Evolutionary conservation across 2,888 invertebrate genomes (phyloP), one percentile per base, ranked within the genome.

Genomic region (Magallana nippona): DNA sequence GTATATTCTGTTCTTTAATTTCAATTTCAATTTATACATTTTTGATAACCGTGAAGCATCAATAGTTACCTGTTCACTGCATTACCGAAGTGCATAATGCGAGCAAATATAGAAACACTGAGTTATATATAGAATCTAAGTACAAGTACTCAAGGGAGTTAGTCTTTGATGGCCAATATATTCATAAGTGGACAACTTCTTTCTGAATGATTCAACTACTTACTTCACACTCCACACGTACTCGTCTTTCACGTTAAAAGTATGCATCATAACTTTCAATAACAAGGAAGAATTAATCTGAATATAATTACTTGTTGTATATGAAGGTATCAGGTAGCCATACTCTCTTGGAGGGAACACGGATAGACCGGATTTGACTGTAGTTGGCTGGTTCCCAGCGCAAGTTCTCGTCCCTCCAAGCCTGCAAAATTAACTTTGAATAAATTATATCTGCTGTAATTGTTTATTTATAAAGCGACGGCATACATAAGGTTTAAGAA

Each of bases 281-380:
- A 55, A n/a, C 22, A 19, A 10, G 44, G 19, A 78, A 55, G 78
- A 44, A 83, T 5, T 44, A 44, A 44, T 44, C 44, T 44, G 22
- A 13, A 86, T 44, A 44, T 44, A 44, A 91, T 1, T 92, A 94
- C 83, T 97, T 97, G 62, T 97, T 97, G 90, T 96, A 97, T 55
- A 97, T 94, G 8, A 97, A 96, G 90, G 97, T 95, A 90, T 96
- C 96, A 0, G 97, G 97, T 13, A 96, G 95, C 97, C 97, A 97
- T 82, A 97, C 95, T 84, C 96, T 95, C 78, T 95, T 95, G 86
- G 96, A 96, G 55, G 96, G 95, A 17, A 97, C 94, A 89, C 96
- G 95, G 56, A 96, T 94, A 82, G 95, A 95, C 11, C 95, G 94
- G 19, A 97, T 95, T 78, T 95, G 95, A 13, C 96, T 96, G 92